Base-by-base conservation (phyloP, 2,888 invertebrate genomes). In the Resseliella maxima region DNA sequence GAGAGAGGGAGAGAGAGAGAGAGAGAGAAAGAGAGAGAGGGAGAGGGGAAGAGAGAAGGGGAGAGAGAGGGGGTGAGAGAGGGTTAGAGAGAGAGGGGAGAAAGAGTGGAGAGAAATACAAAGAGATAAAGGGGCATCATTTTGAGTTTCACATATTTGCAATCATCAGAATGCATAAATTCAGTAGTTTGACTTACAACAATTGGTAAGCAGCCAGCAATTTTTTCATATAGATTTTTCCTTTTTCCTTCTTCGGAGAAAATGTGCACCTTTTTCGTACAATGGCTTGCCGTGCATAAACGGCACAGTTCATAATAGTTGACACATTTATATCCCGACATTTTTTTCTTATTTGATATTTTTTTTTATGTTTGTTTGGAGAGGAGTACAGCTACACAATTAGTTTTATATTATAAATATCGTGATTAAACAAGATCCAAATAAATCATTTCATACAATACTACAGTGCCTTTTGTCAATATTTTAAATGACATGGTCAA, bases 241-340 rank as follows among this genome's bases (percentile, higher is more conserved):
- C 93, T 93, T 87, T 93, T 92, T 45, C 94, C 94, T 89, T 94
- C 94, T 87, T 93, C 92, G 64, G 94, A 93, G 89, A 94, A 95
- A 88, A 95, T 94, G 89, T 94, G 93, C 88, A 94, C 38, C 38
- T 83, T 93, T 90, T 94, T 94, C 88, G 92, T 92, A 87, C 93
- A 93, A 89, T 94, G 93, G 89, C 93, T 94, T 88, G 93, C 93
- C 31, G 94, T 94, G 90, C 94, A 95, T 87, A 95, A 91, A 88
- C 94, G 92, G 89, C 95, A 95, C 88, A 95, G 90, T 91, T 95
- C 95, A 90, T 94, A 94, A 90, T 94, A 95, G 90, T 94, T 94
- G 59, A 94, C 94, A 89, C 94, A 93, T 88, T 94, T 93, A 90
- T 94, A 94, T 89, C 93, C 94, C 88, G 94, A 92, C 94, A 94